Conservation (phyloP, 2,888 invertebrate species). For the Zelleria hepariella region DNA sequence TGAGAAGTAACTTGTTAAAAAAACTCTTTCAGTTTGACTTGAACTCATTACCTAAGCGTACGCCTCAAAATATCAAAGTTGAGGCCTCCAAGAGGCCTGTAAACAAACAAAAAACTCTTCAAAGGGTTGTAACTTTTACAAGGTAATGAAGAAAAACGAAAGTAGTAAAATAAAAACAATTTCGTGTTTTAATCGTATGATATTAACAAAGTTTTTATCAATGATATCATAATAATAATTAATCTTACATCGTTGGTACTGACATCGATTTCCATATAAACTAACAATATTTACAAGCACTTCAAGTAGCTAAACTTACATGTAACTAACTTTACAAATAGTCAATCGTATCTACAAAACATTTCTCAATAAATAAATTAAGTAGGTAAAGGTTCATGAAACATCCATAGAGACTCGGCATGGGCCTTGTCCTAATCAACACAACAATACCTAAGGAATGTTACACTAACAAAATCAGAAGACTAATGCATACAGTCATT, state of each 20-base stretch:
- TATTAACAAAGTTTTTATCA: slow-evolving; percentile 59
- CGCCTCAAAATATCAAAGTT: no score
- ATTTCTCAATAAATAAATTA: slow-evolving; percentile 53
- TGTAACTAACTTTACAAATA: slow-evolving; percentile 47
- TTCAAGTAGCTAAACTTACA: slow-evolving; percentile 34
- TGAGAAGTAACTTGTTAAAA: no score
- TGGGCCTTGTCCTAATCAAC: background rate
- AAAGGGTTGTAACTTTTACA: background rate
- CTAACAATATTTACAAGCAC: slow-evolving; percentile 58
- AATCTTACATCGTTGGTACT: slow-evolving; percentile 64
- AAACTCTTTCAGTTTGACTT: no score
- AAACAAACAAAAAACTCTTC: slow-evolving; percentile 9
- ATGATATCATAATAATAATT: slow-evolving; percentile 25
- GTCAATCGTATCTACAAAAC: slow-evolving; percentile 32
- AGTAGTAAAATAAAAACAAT: slow-evolving; percentile 64
- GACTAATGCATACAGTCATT: slow-evolving; percentile 42
- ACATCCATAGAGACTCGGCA: slow-evolving; percentile 24
- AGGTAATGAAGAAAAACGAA: slow-evolving; percentile 24
- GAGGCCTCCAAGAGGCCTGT: no score
- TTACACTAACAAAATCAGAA: background rate
- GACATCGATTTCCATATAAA: slow-evolving; percentile 53
- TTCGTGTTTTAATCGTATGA: slow-evolving; percentile 58
- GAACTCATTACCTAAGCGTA: no score
- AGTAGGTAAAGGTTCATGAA: slow-evolving; percentile 24
- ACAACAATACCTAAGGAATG: no score